These are phyloP conservation scores for Onychomys arenicola DNA, from an alignment of 2,797 vertebrate species.

Conservation along the genomic window DNA sequence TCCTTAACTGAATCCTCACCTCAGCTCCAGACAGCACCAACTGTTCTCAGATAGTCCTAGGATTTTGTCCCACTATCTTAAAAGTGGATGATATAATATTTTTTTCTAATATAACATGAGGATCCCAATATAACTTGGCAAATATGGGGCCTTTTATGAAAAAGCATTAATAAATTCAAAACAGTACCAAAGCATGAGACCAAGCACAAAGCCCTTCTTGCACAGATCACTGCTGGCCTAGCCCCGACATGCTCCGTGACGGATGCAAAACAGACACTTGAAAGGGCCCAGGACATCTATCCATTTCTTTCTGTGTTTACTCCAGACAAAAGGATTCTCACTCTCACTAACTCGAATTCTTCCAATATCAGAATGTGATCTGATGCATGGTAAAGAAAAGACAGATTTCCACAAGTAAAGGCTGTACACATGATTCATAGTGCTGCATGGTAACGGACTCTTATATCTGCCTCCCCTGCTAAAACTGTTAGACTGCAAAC, in stretches of 20 bases:
- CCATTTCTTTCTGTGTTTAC: not conserved
- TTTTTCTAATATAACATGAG: not conserved
- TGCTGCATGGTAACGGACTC: not conserved
- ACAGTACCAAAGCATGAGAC: not conserved
- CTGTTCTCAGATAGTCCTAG: not conserved
- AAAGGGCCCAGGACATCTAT: not conserved
- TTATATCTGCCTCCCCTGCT: not conserved
- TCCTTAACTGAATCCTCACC: not conserved
- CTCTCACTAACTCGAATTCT: not conserved
- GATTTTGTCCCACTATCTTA: not conserved
- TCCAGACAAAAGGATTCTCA: not conserved
- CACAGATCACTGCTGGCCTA: not conserved
- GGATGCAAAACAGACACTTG: not conserved
- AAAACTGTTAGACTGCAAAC: slow-evolving; percentile 10
- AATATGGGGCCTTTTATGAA: not conserved
- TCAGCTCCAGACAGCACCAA: not conserved
- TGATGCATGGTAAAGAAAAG: slow-evolving; percentile 19
- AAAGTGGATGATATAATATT: not conserved
- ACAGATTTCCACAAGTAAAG: not conserved
- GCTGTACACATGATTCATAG: not conserved
- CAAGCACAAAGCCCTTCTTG: not conserved
- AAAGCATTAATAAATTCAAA: slow-evolving; percentile 25
- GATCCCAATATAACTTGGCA: not conserved
- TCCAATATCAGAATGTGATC: slow-evolving; percentile 39
- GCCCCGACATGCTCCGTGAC: not conserved